Percentiles rank a stretch among this genome's conserved stretches.
phyloP scores from a whole-genome alignment of 2,113 vertebrate genomes.

The Acanthochromis polyacanthus region DNA sequence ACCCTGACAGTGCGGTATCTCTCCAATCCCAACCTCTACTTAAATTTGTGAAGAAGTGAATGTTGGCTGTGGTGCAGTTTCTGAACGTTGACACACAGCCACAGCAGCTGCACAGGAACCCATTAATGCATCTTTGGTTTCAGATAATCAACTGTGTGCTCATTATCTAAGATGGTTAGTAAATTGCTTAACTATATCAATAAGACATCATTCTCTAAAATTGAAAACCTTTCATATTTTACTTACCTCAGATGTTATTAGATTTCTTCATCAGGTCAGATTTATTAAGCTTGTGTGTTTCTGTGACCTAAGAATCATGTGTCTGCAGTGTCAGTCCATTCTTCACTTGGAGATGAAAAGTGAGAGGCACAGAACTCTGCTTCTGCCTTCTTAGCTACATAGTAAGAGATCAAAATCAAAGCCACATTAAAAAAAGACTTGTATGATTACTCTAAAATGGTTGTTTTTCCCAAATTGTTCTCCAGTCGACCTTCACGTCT shows the following conservation, averaged over 20 bases:
- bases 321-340: not conserved
- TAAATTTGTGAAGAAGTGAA: too few relatives aligned
- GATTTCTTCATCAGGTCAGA: slow-evolving; percentile 1
- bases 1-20: too few relatives aligned
- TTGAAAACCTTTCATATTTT: not conserved
- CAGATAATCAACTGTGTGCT: too few relatives aligned
- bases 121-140: too few relatives aligned
- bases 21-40: too few relatives aligned
- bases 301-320: not conserved
- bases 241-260: not conserved
- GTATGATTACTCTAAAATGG: slow-evolving; percentile 12
- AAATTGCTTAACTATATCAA: too few relatives aligned
- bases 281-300: not conserved
- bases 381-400: not conserved
- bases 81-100: too few relatives aligned
- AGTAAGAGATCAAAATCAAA: not conserved
- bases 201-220: too few relatives aligned
- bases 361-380: not conserved
- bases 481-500: not conserved
- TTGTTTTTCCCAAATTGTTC: slow-evolving; percentile 14
- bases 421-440: not conserved
- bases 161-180: too few relatives aligned
- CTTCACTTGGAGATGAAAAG: not conserved
- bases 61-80: too few relatives aligned
- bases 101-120: too few relatives aligned